Conservation (phyloP, 1,140 invertebrate genomes). For the Anthonomus grandis region DNA sequence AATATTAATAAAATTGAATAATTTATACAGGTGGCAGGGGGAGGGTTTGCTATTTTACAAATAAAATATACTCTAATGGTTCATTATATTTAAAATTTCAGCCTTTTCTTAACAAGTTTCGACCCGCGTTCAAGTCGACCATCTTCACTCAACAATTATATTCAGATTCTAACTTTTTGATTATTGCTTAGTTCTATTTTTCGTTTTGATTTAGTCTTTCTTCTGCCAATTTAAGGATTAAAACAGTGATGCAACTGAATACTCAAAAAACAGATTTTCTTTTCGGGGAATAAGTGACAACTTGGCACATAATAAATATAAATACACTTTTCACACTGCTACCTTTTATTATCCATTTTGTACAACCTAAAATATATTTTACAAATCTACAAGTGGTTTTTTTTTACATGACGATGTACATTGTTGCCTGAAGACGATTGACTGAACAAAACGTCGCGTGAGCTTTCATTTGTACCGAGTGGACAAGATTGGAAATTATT, state of each 20-base stretch:
- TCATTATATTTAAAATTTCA: slow-evolving; percentile 29
- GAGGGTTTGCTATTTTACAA: slow-evolving; percentile 28
- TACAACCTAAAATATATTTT: slow-evolving; percentile 6
- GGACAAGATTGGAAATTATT: no score
- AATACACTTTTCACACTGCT: no score
- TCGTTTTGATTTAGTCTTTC: slow-evolving; percentile 2
- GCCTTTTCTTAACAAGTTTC: slow-evolving; percentile 24
- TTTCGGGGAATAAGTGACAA: background rate
- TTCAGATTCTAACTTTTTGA: no score
- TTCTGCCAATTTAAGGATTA: background rate
- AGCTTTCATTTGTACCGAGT: no score
- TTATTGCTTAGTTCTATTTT: no score
- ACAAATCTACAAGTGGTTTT: slow-evolving; percentile 8
- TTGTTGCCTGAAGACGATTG: no score
- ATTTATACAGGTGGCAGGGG: slow-evolving; percentile 27
- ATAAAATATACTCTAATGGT: slow-evolving; percentile 26
- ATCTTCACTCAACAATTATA: no score
- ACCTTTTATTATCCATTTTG: slow-evolving; percentile 1
- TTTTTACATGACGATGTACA: no score
- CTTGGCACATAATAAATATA: slow-evolving; percentile 4
- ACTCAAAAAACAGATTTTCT: background rate
- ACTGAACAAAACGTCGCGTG: no score
- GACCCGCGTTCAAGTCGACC: background rate
- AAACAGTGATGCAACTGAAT: no score
- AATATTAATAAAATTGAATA: slow-evolving; percentile 26